phyloP scores from a whole-genome alignment of 2,113 vertebrate genomes.

The Aptenodytes patagonicus region DNA sequence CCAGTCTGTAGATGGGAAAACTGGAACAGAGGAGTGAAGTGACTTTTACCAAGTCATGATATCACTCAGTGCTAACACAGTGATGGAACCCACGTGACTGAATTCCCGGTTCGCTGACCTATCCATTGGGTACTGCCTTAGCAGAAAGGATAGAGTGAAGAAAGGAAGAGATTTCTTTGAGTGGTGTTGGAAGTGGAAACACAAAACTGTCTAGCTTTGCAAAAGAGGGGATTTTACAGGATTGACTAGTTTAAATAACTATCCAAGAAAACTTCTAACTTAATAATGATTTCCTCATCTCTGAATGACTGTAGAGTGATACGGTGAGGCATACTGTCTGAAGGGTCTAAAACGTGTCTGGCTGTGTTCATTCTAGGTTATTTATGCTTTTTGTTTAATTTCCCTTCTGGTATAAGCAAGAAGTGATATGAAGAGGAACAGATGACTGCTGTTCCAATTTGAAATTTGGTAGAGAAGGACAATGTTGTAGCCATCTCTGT shows the following conservation, averaged over 20 bases:
- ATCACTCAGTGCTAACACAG: not conserved
- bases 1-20: not conserved
- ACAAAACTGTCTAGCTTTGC: not conserved
- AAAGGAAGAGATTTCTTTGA: not conserved
- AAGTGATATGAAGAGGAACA: not conserved
- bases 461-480: not conserved
- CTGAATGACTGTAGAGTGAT: not conserved
- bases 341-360: not conserved
- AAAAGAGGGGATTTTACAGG: not conserved
- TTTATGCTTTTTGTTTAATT: not conserved
- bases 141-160: not conserved
- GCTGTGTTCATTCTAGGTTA: not conserved
- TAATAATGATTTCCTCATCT: not conserved
- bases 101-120: not conserved
- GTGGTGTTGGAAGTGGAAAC: not conserved
- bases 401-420: not conserved
- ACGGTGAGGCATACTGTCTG: not conserved
- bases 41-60: not conserved
- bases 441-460: not conserved
- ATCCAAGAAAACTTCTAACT: not conserved
- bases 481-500: not conserved
- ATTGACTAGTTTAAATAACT: not conserved
- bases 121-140: not conserved
- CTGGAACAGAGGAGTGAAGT: not conserved
- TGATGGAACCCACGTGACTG: rapidly evolving